Evolutionary conservation across 2,888 invertebrate species (phyloP), one percentile per base, ranked within the genome.

Genomic region (Diogma glabrata): DNA sequence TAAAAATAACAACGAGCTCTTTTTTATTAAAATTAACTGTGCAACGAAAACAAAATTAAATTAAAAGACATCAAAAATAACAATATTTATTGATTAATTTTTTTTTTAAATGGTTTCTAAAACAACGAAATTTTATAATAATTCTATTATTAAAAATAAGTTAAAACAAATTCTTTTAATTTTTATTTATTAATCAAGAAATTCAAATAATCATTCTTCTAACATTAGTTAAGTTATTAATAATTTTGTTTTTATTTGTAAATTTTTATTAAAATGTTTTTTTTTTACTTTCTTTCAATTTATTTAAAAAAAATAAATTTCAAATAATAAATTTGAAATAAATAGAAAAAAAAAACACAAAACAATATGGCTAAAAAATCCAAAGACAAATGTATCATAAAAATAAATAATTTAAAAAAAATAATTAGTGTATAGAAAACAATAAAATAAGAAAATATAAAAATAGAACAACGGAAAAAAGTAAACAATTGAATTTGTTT

Each of bases 291-390:
- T 12, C 8, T 47, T 28, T 28, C 33, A 22, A 30, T 33, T 26
- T 33, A 20, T 14, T 36, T 36, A 14, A 16, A 36, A 4, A 36
- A 14, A 16, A 36, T 14, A 14, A 14, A 4, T 36, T 14, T 36
- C 16, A 36, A 4, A 14, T 36, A 16, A 33, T 19, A 20, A 19
- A 20, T 48, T 48, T 48, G 22, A 24, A 48, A 48, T 23, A 16
- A 28, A 26, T 33, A 54, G 49, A 51, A 46, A 53, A 51, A 36
- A 46, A 46, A 30, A 52, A 49, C 23, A 40, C 14, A 52, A 33
- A 36, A 33, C 30, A 51, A 43, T 30, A 53, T 55, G 56, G 57
- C 58, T 58, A 57, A 57, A 55, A n/a, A 56, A 54, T 57, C 57
- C 58, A 58, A 58, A 58, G 58, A 58, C 56, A 55, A 30, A 49